Evolutionary conservation across 2,888 invertebrate species (phyloP).

Genomic region (Troides oblongomaculatus): DNA sequence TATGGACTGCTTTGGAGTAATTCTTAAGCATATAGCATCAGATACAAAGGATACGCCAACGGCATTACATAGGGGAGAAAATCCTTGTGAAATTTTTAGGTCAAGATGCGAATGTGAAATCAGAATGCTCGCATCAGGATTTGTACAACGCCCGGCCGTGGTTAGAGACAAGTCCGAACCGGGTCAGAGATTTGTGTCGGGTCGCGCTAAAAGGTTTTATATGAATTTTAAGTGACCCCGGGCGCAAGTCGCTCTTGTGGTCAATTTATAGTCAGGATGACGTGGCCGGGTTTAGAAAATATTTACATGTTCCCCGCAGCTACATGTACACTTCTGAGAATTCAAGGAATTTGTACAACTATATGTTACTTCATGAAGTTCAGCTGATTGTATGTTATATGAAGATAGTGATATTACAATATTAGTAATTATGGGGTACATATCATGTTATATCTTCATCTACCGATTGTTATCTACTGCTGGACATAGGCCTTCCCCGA

Average conservation of each 20-base stretch:
- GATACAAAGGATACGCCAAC: no score
- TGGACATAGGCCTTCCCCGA: no score
- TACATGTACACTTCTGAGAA: no score
- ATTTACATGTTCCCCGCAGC: conserved; percentile 20
- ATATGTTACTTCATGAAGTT: no score
- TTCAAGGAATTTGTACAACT: no score
- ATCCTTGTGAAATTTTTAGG: conserved; percentile 15
- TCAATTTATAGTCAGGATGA: conserved; percentile 26
- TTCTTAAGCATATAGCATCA: no score
- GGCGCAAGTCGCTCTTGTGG: conserved; percentile 24
- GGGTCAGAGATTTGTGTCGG: conserved; percentile 30
- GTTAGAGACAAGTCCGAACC: conserved; percentile 25
- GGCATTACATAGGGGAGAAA: not conserved
- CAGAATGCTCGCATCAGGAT: conserved; percentile 19
- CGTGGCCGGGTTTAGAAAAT: conserved; percentile 17
- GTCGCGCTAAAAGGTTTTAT: conserved; percentile 29
- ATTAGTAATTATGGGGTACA: no score
- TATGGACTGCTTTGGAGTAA: no score
- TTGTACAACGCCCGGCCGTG: conserved; percentile 16
- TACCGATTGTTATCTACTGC: no score
- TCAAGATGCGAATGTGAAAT: conserved; percentile 18
- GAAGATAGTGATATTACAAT: no score
- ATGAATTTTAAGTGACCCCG: conserved; percentile 29
- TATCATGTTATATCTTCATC: no score
- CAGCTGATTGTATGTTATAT: no score